Base-by-base conservation (phyloP, 2,888 invertebrate species). In the Cordilura impudica region DNA sequence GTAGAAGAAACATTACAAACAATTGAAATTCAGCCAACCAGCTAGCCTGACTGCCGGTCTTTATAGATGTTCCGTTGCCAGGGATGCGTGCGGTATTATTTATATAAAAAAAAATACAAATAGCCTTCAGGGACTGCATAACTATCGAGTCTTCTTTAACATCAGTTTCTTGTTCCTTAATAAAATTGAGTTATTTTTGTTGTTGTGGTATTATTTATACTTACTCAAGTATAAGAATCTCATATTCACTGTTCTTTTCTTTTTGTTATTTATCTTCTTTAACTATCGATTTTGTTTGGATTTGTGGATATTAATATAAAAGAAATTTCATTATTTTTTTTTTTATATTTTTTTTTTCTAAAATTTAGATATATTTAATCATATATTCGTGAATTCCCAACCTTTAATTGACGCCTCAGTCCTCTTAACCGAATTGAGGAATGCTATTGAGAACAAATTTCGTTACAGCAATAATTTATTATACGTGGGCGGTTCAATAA, bases 101-200 rank as follows among this genome's bases (percentile, higher is more conserved):
- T 12, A 39, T n/a, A 39, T n/a, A 10, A 6, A 35, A 10, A 35
- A 39, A 58, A 19, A 19, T n/a, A n/a, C n/a, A n/a, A 18, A 18
- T 10, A 56, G 26, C 23, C 56, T 56, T 72, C 35, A 56, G 56
- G 63, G 63, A 72, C 56, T 56, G 47, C 47, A 72, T 65, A 63
- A 72, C 54, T 71, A 71, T 71, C 16, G 47, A 31, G 31, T 54
- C 19, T 65, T 7, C 18, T 4, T 12, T 14, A 7, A 10, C 43
- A 26, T 8, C 4, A 10, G 4, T 39, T 6, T 10, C 26, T n/a
- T 19, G 18, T 45, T 45, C 18, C 43, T 35, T 29, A 12, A 26
- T 29, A 10, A 18, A 12, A 43, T 29, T 26, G 29, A 8, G 61
- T 45, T 6, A 0, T 6, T 18, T 47, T 49, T 29, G 16, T 4